These are phyloP conservation scores for Engraulis encrasicolus DNA, from an alignment of 2,113 vertebrate genomes.

Conservation along the genomic window DNA sequence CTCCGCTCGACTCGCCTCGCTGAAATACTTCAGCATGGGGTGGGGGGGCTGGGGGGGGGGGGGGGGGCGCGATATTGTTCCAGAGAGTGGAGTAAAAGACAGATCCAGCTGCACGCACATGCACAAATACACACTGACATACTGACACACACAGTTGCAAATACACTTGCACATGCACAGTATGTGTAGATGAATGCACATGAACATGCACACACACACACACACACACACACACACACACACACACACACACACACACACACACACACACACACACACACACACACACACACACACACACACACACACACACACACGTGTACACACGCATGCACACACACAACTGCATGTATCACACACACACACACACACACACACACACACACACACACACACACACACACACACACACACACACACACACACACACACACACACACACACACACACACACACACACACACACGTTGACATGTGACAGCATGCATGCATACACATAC, in stretches of 20 bases:
- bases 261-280: too few species aligned
- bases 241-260: too few species aligned
- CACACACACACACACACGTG: constrained; percentile 24
- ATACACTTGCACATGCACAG: too few species aligned
- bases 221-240: too few species aligned
- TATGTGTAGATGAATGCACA: too few species aligned
- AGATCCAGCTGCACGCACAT: constrained; percentile 49
- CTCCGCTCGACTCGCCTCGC: constrained; percentile 6
- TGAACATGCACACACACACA: too few species aligned
- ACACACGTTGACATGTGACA: not conserved
- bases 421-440: constrained; percentile 12
- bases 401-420: too few species aligned
- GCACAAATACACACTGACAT: constrained; percentile 26
- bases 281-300: too few species aligned
- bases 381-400: too few species aligned
- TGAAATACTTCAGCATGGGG: constrained; percentile 45
- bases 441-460: not conserved
- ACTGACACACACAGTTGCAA: too few species aligned
- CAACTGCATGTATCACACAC: not conserved
- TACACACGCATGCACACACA: constrained; percentile 18
- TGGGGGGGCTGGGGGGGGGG: too few species aligned
- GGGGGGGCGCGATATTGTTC: constrained; percentile 44
- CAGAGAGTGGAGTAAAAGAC: constrained; percentile 51
- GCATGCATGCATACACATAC: not conserved
- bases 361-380: not conserved